Conservation (phyloP, 2,797 vertebrate species). For the Betta splendens region DNA sequence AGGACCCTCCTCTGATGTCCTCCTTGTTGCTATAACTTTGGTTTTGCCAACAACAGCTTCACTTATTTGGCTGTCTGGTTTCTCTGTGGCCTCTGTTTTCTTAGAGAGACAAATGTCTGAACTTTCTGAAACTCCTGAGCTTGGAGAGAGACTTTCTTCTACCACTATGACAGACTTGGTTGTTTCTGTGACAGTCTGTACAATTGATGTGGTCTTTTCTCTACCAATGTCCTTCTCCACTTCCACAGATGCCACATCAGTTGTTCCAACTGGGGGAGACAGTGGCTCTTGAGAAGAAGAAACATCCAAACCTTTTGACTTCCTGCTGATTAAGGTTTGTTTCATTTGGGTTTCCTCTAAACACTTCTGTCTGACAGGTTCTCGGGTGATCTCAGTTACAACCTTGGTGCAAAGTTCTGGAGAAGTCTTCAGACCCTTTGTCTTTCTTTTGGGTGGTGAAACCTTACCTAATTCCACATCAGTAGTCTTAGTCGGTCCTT, state of each 20-base stretch:
- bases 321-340: no score
- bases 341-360: no score
- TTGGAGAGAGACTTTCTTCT: slow-evolving; percentile 16
- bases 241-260: not conserved
- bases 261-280: no score
- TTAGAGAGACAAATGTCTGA: not conserved
- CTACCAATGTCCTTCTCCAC: no score
- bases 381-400: no score
- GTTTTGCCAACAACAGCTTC: not conserved
- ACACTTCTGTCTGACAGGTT: no score
- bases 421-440: not conserved
- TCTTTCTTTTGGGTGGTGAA: not conserved
- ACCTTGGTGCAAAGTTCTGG: no score
- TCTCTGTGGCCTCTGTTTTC: not conserved
- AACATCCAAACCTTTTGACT: no score
- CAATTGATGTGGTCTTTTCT: no score
- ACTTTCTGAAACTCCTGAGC: not conserved
- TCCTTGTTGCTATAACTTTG: not conserved
- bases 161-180: no score
- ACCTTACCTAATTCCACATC: not conserved
- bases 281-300: no score
- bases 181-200: no score
- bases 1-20: not conserved
- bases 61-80: not conserved
- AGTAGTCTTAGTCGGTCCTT: not conserved